Evolutionary conservation across 2,797 vertebrate genomes (phyloP), one percentile per base, ranked within the genome.

Genomic region (Ammospiza maritima): DNA sequence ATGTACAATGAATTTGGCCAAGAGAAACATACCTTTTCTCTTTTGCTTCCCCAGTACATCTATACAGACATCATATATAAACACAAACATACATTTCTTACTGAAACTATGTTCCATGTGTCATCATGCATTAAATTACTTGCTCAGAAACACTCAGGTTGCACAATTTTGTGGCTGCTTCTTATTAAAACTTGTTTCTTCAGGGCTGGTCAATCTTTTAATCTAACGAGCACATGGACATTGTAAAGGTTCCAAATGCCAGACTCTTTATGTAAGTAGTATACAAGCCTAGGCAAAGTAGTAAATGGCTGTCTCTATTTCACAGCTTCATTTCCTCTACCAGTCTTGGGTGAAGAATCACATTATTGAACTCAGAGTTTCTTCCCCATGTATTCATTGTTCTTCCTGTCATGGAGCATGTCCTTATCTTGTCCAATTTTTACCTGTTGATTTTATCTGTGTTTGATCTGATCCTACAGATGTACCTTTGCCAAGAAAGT

Each of bases 161-260:
- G 50, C 62, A 69, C 77, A 69, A 30, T 20, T 75, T 82, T 30
- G 67, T 85, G 60, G 8, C 56, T 11, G 2, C 53, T 92, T 83
- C 45, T 85, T 85, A 64, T 48, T 81, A 38, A 82, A 94, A 64
- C 34, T n/a, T 72, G 38, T 91, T 94, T 84, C 79, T 94, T 85
- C 14, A 32, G 62, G 44, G 20, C 14, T 92, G 72, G 70, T 75
- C 70, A 65, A 0, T 77, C 32, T 88, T 91, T 80, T 66, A 54
- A 47, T 77, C 48, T 88, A 85, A 50, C 20, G 47, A 86, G 47
- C 78, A 51, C 30, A 8, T 36, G 85, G 78, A 61, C 69, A 25
- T 17, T 74, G 34, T 74, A 44, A 85, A 77, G 65, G 42, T 75
- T 92, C 57, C 61, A 65, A 91, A 57, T 93, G 76, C 79, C 79